Conservation (phyloP, 1,140 invertebrate genomes). For the Drosophila baimaii region DNA sequence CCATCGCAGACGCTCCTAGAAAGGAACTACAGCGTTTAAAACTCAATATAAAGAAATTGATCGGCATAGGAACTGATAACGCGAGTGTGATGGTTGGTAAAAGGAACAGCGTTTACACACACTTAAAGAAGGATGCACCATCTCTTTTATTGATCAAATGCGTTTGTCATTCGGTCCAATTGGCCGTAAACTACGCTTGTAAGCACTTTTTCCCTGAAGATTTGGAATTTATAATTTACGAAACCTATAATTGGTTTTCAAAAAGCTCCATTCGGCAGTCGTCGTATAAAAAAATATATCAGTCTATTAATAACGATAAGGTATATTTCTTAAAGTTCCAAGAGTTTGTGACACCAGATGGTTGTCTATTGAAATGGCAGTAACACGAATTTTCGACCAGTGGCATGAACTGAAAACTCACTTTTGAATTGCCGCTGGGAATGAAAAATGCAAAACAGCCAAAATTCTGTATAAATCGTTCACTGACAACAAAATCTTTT, state of each 20-base stretch:
- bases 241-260: slow-evolving; percentile 63
- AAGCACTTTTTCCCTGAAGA: slow-evolving; percentile 10
- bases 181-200: slow-evolving; percentile 23
- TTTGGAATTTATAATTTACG: slow-evolving; percentile 49
- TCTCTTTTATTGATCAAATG: slow-evolving; percentile 15
- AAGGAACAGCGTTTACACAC: slow-evolving; percentile 18
- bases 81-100: slow-evolving; percentile 18
- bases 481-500: background rate
- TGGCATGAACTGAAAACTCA: slow-evolving; percentile 10
- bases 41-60: slow-evolving; percentile 4
- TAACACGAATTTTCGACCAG: slow-evolving; percentile 13
- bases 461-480: slow-evolving; percentile 14
- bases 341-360: slow-evolving; percentile 22
- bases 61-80: slow-evolving; percentile 23
- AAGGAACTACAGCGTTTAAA: background rate
- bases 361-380: slow-evolving; percentile 33
- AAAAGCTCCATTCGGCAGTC: slow-evolving; percentile 26
- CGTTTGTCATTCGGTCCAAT: slow-evolving; percentile 28
- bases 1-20: background rate
- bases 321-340: slow-evolving; percentile 27
- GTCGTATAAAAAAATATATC: slow-evolving; percentile 20
- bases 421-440: slow-evolving; percentile 13
- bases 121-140: slow-evolving; percentile 11
- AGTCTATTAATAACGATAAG: slow-evolving; percentile 13
- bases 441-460: slow-evolving; percentile 18